A percentile compares a stretch with the other conserved stretches of the same genome.
Evolutionary conservation across 2,888 invertebrate genomes (phyloP).

Genomic region (Nemotelus pantherinus): DNA sequence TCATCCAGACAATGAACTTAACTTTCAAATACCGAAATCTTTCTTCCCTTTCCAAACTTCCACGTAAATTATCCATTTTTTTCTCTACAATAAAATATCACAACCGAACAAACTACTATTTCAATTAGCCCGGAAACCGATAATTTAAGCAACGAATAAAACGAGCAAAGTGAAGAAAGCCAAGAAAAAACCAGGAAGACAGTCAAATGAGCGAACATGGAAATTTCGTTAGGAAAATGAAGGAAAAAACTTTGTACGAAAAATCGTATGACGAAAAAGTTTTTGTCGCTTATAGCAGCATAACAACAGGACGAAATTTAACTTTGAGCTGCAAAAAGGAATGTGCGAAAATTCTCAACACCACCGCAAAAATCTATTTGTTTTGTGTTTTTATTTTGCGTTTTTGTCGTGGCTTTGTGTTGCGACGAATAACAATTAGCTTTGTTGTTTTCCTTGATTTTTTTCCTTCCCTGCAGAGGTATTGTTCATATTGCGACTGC

Average conservation of each 20-base stretch:
- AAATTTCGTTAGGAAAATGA: not conserved
- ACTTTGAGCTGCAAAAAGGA: too few species aligned
- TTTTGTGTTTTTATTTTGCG: too few species aligned
- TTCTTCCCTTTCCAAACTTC: not conserved
- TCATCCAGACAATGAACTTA: slow-evolving; percentile 11
- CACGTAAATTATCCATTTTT: slow-evolving; percentile 8
- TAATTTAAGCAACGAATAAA: slow-evolving; percentile 13
- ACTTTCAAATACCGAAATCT: not conserved
- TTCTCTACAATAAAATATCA: slow-evolving; percentile 1
- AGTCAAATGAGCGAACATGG: not conserved
- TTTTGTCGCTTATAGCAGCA: too few species aligned
- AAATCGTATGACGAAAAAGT: not conserved
- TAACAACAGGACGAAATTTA: too few species aligned
- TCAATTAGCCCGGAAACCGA: slow-evolving; percentile 28
- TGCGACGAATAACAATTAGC: too few species aligned
- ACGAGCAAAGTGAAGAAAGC: not conserved
- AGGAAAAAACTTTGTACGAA: not conserved
- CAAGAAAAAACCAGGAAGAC: not conserved
- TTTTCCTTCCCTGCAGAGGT: too few species aligned
- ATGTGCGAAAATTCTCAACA: too few species aligned
- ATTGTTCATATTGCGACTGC: too few species aligned
- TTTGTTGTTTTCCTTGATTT: too few species aligned
- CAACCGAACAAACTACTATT: slow-evolving; percentile 25
- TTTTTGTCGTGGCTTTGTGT: too few species aligned
- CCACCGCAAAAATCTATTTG: too few species aligned